Percentiles rank a stretch among this genome's conserved stretches.
Conservation (phyloP, 2,888 invertebrate species). For the Apoda limacodes region DNA sequence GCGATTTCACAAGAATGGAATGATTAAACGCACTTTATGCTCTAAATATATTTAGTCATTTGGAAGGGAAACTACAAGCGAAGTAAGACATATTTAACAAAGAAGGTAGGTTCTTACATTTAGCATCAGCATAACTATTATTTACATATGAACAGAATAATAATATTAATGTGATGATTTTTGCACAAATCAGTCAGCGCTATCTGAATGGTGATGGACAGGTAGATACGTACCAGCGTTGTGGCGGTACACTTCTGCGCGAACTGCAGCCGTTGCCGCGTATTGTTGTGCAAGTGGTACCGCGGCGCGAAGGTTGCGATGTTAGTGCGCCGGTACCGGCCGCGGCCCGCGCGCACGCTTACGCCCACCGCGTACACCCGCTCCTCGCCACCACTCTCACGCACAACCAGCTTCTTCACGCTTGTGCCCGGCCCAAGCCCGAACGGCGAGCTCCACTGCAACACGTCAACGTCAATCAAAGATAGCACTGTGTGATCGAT, state of each 20-base stretch:
- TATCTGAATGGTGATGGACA: not conserved
- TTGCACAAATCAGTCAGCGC: not conserved
- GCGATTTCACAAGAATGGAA: no score
- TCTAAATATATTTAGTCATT: no score
- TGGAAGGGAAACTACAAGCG: no score
- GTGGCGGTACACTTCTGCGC: constrained; percentile 89
- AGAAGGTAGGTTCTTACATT: no score
- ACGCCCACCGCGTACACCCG: constrained; percentile 89
- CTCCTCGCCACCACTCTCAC: constrained; percentile 52
- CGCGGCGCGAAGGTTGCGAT: constrained; percentile 94
- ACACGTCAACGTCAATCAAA: no score
- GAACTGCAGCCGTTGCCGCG: constrained; percentile 81
- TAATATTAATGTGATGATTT: no score
- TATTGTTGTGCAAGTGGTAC: constrained; percentile 94
- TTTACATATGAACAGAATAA: not conserved
- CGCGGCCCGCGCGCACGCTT: constrained; percentile 87
- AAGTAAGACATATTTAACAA: no score
- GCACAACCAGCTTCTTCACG: constrained; percentile 70
- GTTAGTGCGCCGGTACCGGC: constrained; percentile 89
- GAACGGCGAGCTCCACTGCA: constrained; percentile 90
- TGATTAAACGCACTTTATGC: no score
- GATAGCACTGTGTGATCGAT: constrained; percentile 16
- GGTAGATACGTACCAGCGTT: constrained; percentile 69
- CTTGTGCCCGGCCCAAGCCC: constrained; percentile 84
- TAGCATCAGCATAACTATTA: no score